Evolutionary conservation across 1,140 invertebrate genomes (phyloP).

Genomic region (Lucilia cuprina): DNA sequence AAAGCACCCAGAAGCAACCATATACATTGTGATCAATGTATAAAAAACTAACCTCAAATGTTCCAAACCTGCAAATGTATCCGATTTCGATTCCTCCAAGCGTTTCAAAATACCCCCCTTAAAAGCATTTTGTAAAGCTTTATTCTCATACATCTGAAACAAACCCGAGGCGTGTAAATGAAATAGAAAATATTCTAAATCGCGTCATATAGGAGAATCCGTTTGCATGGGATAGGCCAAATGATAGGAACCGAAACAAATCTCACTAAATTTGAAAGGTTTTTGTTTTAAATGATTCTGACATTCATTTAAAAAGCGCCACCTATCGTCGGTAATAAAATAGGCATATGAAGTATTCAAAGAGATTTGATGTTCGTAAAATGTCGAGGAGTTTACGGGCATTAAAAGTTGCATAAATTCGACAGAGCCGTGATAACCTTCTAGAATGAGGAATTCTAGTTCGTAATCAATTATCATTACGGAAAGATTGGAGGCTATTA

Average conservation of each 20-base stretch:
- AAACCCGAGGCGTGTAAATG: constrained; percentile 41
- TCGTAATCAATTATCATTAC: constrained; percentile 59
- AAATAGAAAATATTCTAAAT: constrained; percentile 33
- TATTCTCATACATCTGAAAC: constrained; percentile 47
- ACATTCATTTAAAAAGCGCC: constrained; percentile 50
- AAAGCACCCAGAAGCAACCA: neutral
- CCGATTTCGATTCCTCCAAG: neutral
- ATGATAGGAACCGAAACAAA: constrained; percentile 38
- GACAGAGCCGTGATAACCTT: constrained; percentile 42
- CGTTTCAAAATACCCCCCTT: constrained; percentile 47
- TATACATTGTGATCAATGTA: neutral
- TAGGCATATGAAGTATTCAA: constrained; percentile 49
- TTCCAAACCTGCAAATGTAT: constrained; percentile 30
- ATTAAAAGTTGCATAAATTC: constrained; percentile 44
- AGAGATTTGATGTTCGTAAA: constrained; percentile 42
- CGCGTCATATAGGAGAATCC: constrained; percentile 24
- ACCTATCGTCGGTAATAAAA: constrained; percentile 52
- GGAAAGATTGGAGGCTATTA: constrained; percentile 47
- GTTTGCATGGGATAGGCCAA: constrained; percentile 33
- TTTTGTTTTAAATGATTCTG: constrained; percentile 49
- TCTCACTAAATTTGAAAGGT: constrained; percentile 48
- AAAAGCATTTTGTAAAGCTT: constrained; percentile 47
- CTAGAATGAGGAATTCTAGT: constrained; percentile 47
- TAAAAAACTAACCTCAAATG: constrained; percentile 23
- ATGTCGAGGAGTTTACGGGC: constrained; percentile 48